Percentiles rank a stretch among this genome's conserved stretches.
Evolutionary conservation across 2,113 vertebrate genomes (phyloP).

Genomic region (Murina feae): DNA sequence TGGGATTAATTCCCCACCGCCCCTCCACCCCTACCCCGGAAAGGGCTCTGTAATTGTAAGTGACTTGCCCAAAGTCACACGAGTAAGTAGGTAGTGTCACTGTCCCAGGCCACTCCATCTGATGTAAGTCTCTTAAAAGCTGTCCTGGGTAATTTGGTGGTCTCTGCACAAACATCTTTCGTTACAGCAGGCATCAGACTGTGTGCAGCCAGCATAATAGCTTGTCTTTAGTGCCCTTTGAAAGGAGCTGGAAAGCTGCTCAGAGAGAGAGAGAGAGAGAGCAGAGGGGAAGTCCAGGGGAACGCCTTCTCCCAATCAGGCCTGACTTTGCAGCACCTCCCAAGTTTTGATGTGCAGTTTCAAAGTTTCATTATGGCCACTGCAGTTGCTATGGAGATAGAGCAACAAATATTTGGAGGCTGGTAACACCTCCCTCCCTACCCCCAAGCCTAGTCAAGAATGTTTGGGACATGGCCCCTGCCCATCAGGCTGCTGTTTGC

Average conservation of each 20-base stretch:
- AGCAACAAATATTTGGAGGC: constrained; percentile 94
- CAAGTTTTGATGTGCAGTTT: constrained; percentile 78
- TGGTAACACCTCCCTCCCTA: constrained; percentile 87
- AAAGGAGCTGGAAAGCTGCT: constrained; percentile 50
- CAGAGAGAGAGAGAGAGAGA: neutral
- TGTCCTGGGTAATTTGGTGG: fast-evolving
- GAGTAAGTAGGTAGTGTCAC: neutral
- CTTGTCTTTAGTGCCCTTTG: constrained; percentile 36
- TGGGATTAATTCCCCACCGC: neutral
- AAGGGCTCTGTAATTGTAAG: neutral
- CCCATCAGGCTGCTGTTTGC: constrained; percentile 78
- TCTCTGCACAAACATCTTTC: neutral
- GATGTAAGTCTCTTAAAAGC: neutral
- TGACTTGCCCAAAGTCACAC: neutral
- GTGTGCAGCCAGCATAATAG: neutral
- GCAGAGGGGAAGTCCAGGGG: neutral
- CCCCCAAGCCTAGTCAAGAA: constrained; percentile 85
- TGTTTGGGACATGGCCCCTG: constrained; percentile 89
- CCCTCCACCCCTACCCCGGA: neutral
- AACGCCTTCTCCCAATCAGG: constrained; percentile 58
- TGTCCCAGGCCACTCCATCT: neutral
- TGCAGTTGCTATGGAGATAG: constrained; percentile 85
- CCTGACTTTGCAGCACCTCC: constrained; percentile 64
- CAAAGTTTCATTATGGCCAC: constrained; percentile 82
- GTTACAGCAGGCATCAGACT: neutral